Percentiles rank a stretch among this genome's conserved stretches.
Conservation (phyloP, 2,888 invertebrate genomes). For the Zonitis immaculata region DNA sequence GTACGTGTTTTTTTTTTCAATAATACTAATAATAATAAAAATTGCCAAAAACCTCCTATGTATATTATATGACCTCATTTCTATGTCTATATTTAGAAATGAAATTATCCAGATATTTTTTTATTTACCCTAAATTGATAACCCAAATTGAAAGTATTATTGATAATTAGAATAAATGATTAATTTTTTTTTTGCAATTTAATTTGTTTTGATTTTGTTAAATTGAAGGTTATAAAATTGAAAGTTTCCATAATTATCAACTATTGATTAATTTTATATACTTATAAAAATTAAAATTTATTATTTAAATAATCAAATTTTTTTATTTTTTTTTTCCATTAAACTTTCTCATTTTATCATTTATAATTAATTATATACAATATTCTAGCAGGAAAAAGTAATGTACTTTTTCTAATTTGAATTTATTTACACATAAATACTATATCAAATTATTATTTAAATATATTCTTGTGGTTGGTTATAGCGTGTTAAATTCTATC, state of each 20-base stretch:
- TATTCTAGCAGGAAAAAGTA: conserved; percentile 11
- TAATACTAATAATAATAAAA: too few species aligned
- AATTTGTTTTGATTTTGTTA: not conserved
- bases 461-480: not conserved
- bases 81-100: conserved; percentile 6
- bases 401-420: conserved; percentile 20
- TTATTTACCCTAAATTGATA: conserved; percentile 13
- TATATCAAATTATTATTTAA: conserved; percentile 7
- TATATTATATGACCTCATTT: not conserved
- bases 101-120: conserved; percentile 10
- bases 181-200: not conserved
- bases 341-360: conserved; percentile 21
- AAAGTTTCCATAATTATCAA: not conserved
- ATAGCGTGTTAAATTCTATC: not conserved
- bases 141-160: conserved; percentile 7
- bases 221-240: not conserved
- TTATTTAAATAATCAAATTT: too few species aligned
- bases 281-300: too few species aligned
- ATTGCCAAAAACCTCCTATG: not conserved
- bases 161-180: not conserved
- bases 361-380: conserved; percentile 19
- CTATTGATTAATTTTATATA: too few species aligned
- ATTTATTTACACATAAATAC: conserved; percentile 16
- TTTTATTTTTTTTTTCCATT: too few species aligned
- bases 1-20: too few species aligned